A percentile compares a stretch with the other conserved stretches of the same genome.
Evolutionary conservation across 1,140 invertebrate genomes (phyloP).

Genomic region (Caerostris extrusa): DNA sequence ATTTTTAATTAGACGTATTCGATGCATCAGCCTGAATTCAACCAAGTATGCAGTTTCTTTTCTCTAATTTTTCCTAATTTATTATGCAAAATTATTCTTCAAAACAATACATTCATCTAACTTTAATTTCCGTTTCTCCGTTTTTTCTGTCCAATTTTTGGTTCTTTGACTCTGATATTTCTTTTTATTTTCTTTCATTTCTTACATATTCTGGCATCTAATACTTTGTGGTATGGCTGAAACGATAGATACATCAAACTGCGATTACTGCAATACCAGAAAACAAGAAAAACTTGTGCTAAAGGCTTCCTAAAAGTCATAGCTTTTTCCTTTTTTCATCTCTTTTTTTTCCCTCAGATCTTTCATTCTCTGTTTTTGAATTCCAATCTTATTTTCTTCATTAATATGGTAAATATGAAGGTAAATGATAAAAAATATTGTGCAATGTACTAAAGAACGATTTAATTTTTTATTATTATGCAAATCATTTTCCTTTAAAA

Average conservation of each 20-base stretch:
- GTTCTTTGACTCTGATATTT: too few relatives aligned
- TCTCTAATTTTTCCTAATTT: background rate
- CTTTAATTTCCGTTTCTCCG: slow-evolving; percentile 22
- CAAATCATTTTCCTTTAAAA: too few relatives aligned
- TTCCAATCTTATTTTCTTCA: slow-evolving; percentile 68
- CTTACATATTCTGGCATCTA: background rate
- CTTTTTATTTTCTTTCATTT: too few relatives aligned
- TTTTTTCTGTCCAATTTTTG: background rate
- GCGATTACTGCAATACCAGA: slow-evolving; percentile 44
- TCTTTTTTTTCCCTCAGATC: too few relatives aligned
- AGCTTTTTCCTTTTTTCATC: background rate
- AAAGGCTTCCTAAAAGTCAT: background rate
- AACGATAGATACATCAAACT: slow-evolving; percentile 41
- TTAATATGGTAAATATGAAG: background rate
- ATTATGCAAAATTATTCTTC: background rate
- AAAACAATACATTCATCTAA: background rate
- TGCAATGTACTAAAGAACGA: too few relatives aligned
- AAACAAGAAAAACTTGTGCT: slow-evolving; percentile 45
- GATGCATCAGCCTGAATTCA: too few relatives aligned
- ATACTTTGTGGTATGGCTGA: background rate
- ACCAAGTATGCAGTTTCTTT: too few relatives aligned
- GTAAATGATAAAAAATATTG: too few relatives aligned
- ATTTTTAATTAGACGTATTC: too few relatives aligned
- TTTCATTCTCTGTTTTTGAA: background rate
- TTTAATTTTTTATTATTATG: too few relatives aligned